Evolutionary conservation across 2,113 vertebrate genomes (phyloP), one percentile per base, ranked within the genome.

Genomic region (Cyanocitta stelleri): DNA sequence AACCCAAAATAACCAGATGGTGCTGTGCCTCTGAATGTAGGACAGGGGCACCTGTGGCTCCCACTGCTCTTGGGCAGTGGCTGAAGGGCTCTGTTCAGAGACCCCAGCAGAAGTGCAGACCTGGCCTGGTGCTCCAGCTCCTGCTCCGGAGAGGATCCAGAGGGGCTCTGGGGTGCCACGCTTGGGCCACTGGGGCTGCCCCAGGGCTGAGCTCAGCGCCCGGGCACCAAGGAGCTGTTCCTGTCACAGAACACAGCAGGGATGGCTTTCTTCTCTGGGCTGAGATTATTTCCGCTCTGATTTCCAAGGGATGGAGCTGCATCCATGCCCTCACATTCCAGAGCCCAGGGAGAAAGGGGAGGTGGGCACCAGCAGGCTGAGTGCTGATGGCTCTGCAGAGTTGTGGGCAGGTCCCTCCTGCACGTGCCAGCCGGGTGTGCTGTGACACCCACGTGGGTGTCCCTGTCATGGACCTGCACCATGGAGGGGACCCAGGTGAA

Each of bases 1-100:
- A 81, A 13, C 84, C 61, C 73, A 19, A 44, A 86, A 61, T 48
- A 78, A 64, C 61, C 93, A 95, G 89, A 84, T 95, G 94, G 91
- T 89, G 68, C 61, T 74, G 52, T 13, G 71, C 61, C 78, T 93
- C 51, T 4, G 43, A 93, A 96, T 91, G 85, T 87, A 94, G 91
- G 78, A 64, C 91, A 68, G 55, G 69, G 63, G 66, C 55, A 93
- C 67, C 87, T 85, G 52, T 85, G 85, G 72, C 37, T 93, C 27
- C 73, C 67, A 8, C 44, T 20, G 77, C 59, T 87, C 85, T 80
- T 29, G 63, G 72, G 24, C 13, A 61, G 62, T 4, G 19, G 56
- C 67, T 56, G 73, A 92, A 85, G 74, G 41, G 4, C 81, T 90
- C 73, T 55, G 76, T 56, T 89, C 51, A 39, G 33, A 14, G 41